phyloP scores from a whole-genome alignment of 2,888 invertebrate species.

The Lampropteryx suffumata region DNA sequence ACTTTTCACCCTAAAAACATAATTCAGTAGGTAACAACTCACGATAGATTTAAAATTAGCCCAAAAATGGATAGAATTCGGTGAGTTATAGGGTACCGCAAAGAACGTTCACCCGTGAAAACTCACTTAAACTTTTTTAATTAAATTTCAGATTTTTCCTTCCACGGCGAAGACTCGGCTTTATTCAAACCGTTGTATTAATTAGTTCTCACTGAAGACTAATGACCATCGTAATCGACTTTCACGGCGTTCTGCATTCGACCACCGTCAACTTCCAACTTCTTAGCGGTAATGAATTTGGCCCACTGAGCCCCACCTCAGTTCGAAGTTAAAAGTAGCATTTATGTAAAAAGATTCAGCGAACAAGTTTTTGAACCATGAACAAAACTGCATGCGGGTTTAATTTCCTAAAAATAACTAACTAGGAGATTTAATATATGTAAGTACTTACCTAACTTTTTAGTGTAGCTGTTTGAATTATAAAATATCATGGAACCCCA shows the following conservation, averaged over 20 bases:
- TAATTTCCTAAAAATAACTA: no score
- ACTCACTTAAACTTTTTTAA: conserved; percentile 82
- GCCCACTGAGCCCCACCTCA: conserved; percentile 9
- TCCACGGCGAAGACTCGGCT: conserved; percentile 60
- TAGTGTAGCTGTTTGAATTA: no score
- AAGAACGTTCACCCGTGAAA: conserved; percentile 74
- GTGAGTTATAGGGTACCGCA: conserved; percentile 69
- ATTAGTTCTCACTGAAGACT: conserved; percentile 69
- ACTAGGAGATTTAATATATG: no score
- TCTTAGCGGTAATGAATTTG: conserved; percentile 39
- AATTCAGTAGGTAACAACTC: conserved; percentile 32
- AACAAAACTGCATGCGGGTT: no score
- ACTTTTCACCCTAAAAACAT: conserved; percentile 9
- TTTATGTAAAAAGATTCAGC: no score
- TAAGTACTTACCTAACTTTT: no score
- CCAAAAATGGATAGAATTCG: conserved; percentile 65
- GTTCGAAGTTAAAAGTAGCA: neutral
- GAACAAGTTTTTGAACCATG: no score
- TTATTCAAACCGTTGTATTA: conserved; percentile 78
- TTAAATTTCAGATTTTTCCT: conserved; percentile 79
- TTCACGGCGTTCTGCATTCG: conserved; percentile 54
- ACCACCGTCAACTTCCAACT: conserved; percentile 23
- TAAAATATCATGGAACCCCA: no score
- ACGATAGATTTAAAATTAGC: conserved; percentile 49
- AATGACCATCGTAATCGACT: conserved; percentile 69